A percentile compares a stretch with the other conserved stretches of the same genome.
These are phyloP conservation scores for Microcaecilia unicolor DNA, from an alignment of 2,797 vertebrate genomes.

Conservation along the genomic window DNA sequence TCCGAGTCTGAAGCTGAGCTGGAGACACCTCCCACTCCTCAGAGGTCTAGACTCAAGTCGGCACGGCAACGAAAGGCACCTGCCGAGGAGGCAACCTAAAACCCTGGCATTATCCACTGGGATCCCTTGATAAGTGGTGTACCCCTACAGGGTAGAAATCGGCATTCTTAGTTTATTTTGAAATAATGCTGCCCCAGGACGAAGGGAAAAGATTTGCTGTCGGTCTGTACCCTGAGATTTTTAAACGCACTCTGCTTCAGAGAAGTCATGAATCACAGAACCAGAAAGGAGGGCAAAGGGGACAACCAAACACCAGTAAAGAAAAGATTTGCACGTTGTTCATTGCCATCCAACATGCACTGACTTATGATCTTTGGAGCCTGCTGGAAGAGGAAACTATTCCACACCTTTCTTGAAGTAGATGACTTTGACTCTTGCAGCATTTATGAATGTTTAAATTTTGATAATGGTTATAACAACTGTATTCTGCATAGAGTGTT, in stretches of 20 bases:
- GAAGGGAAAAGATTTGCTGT: neutral
- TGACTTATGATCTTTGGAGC: neutral
- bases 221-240: slow-evolving; percentile 19
- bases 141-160: slow-evolving; percentile 12
- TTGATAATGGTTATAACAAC: no score
- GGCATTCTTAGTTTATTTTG: slow-evolving; percentile 15
- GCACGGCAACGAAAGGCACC: slow-evolving; percentile 67
- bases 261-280: slow-evolving; percentile 18
- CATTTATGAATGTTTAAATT: no score
- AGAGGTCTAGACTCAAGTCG: slow-evolving; percentile 59
- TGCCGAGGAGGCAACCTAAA: slow-evolving; percentile 47
- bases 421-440: no score
- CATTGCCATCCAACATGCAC: slow-evolving; percentile 6
- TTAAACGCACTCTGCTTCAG: neutral
- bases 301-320: slow-evolving; percentile 9
- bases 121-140: neutral
- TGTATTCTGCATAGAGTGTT: no score
- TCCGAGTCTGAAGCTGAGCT: slow-evolving; percentile 69
- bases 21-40: slow-evolving; percentile 35
- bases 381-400: slow-evolving; percentile 1
- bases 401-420: no score
- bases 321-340: slow-evolving; percentile 4
- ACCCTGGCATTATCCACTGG: neutral
- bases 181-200: slow-evolving; percentile 12
- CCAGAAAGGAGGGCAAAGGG: slow-evolving; percentile 22